phyloP scores from a whole-genome alignment of 2,113 vertebrate species.

The Gallinago jamesoni region DNA sequence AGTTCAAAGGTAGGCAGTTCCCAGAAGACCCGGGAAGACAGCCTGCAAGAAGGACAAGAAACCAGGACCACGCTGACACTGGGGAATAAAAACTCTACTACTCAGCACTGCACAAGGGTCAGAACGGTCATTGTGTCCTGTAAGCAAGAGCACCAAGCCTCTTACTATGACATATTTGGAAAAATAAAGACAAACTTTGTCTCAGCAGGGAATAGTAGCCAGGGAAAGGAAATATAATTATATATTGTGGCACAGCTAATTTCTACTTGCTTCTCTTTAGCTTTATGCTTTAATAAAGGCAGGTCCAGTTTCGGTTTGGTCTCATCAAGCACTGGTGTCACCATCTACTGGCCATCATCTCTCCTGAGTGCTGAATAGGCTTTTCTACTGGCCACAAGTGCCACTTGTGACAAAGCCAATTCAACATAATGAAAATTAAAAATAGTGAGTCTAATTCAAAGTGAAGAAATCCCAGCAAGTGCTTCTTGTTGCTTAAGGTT shows the following conservation, averaged over 20 bases:
- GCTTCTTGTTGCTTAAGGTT: background rate
- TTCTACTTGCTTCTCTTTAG: background rate
- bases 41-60: background rate
- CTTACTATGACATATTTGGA: background rate
- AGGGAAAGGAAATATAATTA: background rate
- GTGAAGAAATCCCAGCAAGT: background rate
- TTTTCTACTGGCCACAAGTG: background rate
- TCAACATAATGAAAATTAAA: background rate
- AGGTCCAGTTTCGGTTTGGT: background rate
- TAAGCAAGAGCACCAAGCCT: background rate
- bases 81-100: background rate
- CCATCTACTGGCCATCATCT: background rate
- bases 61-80: background rate
- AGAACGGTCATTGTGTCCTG: accelerated
- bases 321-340: background rate
- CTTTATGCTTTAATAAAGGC: background rate
- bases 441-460: background rate
- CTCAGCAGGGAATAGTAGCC: background rate
- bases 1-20: background rate
- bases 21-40: background rate
- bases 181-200: background rate
- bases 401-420: background rate
- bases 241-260: background rate
- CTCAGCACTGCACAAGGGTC: background rate
- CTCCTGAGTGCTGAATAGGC: background rate